Evolutionary conservation across 2,113 vertebrate genomes (phyloP).

Genomic region (Plecturocebus donacophilus): DNA sequence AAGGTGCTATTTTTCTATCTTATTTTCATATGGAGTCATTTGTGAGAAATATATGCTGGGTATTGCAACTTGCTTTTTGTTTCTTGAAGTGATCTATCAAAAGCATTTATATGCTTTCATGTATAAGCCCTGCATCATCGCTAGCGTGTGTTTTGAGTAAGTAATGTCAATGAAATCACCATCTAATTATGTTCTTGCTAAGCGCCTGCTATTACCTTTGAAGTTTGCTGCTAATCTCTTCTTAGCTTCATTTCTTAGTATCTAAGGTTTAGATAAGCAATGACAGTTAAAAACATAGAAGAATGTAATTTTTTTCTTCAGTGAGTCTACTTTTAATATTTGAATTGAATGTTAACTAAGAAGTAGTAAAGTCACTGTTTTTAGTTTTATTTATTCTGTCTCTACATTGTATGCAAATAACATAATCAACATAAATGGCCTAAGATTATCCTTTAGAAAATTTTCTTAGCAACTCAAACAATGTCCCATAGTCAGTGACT

Average conservation of each 20-base stretch:
- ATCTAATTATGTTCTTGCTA: constrained; percentile 54
- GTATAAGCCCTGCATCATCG: constrained; percentile 23
- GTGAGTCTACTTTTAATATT: constrained; percentile 46
- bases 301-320: neutral
- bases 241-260: constrained; percentile 32
- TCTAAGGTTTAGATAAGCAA: constrained; percentile 60
- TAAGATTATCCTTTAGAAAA: constrained; percentile 7
- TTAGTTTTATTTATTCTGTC: constrained; percentile 54
- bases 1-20: neutral
- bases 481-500: neutral
- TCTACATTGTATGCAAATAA: neutral
- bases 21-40: neutral
- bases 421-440: neutral
- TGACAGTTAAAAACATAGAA: constrained; percentile 56
- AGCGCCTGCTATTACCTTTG: constrained; percentile 46
- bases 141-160: constrained; percentile 56
- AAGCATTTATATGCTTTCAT: constrained; percentile 57
- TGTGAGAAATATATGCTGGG: constrained; percentile 12
- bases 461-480: neutral
- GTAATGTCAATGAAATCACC: constrained; percentile 27
- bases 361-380: constrained; percentile 23
- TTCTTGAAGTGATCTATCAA: constrained; percentile 55
- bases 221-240: constrained; percentile 61
- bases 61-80: constrained; percentile 54
- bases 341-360: constrained; percentile 34